Percentiles rank a stretch among this genome's conserved stretches.
These are phyloP conservation scores for Orthosia gothica DNA, from an alignment of 2,888 invertebrate genomes.

Conservation along the genomic window DNA sequence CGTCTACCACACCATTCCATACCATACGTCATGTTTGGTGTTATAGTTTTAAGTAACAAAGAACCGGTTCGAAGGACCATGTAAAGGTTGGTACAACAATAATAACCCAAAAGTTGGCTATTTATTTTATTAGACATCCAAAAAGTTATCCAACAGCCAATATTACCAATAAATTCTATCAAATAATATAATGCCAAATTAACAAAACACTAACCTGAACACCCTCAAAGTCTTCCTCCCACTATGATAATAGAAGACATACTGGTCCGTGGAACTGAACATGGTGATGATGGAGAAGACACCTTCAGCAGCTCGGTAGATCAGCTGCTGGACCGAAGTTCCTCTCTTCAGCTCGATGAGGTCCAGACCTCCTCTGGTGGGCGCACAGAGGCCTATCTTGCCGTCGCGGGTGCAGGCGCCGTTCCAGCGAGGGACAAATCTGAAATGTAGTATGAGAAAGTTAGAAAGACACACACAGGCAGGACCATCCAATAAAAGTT, in stretches of 20 bases:
- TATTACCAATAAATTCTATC: too few relatives aligned
- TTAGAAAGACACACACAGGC: too few relatives aligned
- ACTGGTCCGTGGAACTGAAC: conserved; percentile 98
- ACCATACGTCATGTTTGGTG: too few relatives aligned
- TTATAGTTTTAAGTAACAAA: too few relatives aligned
- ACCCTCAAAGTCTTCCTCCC: conserved; percentile 98
- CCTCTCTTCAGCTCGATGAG: conserved; percentile 98
- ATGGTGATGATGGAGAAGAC: conserved; percentile 98
- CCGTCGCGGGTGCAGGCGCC: conserved; percentile 97
- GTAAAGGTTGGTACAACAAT: too few relatives aligned
- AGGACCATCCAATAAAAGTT: too few relatives aligned
- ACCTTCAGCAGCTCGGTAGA: conserved; percentile 98
- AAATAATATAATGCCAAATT: not conserved
- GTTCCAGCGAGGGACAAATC: conserved; percentile 97
- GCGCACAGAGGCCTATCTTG: conserved; percentile 98
- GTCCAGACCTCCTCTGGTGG: conserved; percentile 98
- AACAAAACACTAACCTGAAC: conserved; percentile 93
- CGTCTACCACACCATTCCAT: too few relatives aligned
- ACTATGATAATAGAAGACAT: conserved; percentile 99
- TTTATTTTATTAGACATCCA: too few relatives aligned
- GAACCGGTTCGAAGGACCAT: too few relatives aligned
- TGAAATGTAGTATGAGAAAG: conserved; percentile 52
- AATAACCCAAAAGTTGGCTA: too few relatives aligned
- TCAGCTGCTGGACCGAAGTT: conserved; percentile 96
- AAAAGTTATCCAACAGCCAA: too few relatives aligned